A percentile compares a stretch with the other conserved stretches of the same genome.
These are phyloP conservation scores for Myrmophylax atrothorax DNA, from an alignment of 2,113 vertebrate genomes.

Conservation along the genomic window DNA sequence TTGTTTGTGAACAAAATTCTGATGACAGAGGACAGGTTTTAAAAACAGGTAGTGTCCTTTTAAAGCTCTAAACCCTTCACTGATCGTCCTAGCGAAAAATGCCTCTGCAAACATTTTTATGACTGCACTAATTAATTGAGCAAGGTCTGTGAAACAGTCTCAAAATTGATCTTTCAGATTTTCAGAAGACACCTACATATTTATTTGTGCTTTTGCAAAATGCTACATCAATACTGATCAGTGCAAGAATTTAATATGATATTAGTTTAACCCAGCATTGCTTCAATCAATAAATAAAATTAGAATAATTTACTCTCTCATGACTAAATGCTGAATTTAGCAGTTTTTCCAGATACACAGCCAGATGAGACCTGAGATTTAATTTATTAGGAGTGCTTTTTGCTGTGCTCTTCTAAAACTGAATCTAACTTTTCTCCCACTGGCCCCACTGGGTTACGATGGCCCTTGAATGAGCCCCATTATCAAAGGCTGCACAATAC, in stretches of 20 bases:
- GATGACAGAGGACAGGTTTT: not conserved
- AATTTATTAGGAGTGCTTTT: constrained; percentile 29
- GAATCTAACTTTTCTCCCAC: not conserved
- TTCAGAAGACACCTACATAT: not conserved
- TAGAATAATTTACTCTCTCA: constrained; percentile 44
- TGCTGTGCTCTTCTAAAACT: constrained; percentile 23
- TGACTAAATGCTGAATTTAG: constrained; percentile 48
- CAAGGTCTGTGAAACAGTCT: not conserved
- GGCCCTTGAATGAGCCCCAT: not conserved
- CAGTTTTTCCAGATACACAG: not conserved
- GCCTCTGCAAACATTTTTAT: not conserved
- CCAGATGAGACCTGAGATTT: constrained; percentile 10
- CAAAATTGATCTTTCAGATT: not conserved
- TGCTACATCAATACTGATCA: not conserved
- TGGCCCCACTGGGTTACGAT: not conserved
- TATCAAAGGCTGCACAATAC: not conserved
- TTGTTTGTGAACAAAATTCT: not conserved
- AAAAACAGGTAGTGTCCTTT: not conserved
- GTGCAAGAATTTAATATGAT: constrained; percentile 1
- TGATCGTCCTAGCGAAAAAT: not conserved
- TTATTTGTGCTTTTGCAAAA: constrained; percentile 18
- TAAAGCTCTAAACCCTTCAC: not conserved
- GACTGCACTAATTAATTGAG: not conserved
- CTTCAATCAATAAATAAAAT: constrained; percentile 61
- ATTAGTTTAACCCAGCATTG: constrained; percentile 32